These are phyloP conservation scores for Syngnathus acus DNA, from an alignment of 2,797 vertebrate species.

Conservation along the genomic window DNA sequence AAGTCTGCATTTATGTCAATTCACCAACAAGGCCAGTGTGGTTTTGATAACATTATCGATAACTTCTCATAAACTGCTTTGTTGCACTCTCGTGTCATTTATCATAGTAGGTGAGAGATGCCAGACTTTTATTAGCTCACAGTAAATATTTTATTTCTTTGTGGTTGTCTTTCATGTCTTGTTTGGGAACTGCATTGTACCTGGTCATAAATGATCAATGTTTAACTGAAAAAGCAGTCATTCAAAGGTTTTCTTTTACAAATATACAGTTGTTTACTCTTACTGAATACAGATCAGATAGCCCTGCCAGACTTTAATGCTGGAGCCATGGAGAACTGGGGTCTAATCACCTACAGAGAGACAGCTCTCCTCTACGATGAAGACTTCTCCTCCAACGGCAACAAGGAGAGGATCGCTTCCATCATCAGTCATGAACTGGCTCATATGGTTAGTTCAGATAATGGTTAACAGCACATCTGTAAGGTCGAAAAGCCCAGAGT, in stretches of 20 bases:
- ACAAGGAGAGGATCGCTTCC: conserved; percentile 77
- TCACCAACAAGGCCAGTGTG: background rate
- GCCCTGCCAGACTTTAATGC: conserved; percentile 87
- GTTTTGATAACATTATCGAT: background rate
- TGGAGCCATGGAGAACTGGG: conserved; percentile 98
- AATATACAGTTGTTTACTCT: background rate
- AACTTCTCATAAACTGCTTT: background rate
- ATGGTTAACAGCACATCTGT: background rate
- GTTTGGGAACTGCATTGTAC: background rate
- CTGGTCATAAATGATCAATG: background rate
- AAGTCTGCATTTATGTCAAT: background rate
- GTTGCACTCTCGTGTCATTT: background rate
- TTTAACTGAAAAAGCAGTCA: background rate
- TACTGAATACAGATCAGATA: conserved; percentile 76
- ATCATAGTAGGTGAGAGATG: background rate
- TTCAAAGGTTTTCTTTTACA: background rate
- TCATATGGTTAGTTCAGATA: conserved; percentile 77
- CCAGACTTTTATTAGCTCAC: background rate
- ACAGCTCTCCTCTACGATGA: conserved; percentile 72
- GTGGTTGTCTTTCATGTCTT: background rate
- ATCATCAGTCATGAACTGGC: conserved; percentile 86
- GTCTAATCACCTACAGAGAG: conserved; percentile 91
- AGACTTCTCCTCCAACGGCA: conserved; percentile 69
- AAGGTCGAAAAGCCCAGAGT: background rate
- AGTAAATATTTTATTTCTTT: background rate